phyloP scores from a whole-genome alignment of 1,140 invertebrate genomes.

The Cydia fagiglandana region DNA sequence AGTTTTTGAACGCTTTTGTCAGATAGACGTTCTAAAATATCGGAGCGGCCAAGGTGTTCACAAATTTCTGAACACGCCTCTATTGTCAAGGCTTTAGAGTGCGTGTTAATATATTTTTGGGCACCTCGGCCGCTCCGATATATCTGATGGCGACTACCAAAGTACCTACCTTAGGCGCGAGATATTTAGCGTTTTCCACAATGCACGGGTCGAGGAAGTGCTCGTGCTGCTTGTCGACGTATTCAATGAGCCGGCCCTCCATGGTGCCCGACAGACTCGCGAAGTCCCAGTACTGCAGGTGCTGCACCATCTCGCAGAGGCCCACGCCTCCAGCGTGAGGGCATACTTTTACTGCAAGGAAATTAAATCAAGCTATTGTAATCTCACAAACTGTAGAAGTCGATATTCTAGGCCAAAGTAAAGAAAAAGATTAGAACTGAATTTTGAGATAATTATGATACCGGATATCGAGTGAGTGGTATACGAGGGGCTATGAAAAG shows the following conservation, averaged over 20 bases:
- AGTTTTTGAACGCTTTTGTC: background rate
- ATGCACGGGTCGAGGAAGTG: slow-evolving; percentile 89
- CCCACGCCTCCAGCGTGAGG: slow-evolving; percentile 96
- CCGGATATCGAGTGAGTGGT: too few species aligned
- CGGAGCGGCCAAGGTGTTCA: too few species aligned
- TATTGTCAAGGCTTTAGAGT: too few species aligned
- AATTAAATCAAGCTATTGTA: background rate
- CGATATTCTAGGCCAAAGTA: too few species aligned
- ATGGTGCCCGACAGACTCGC: slow-evolving; percentile 85
- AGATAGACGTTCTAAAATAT: background rate
- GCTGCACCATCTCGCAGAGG: slow-evolving; percentile 95
- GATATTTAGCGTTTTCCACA: slow-evolving; percentile 85
- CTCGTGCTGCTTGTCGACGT: slow-evolving; percentile 93
- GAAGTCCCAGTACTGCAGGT: slow-evolving; percentile 94
- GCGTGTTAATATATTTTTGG: too few species aligned
- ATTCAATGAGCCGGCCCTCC: slow-evolving; percentile 89
- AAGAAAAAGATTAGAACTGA: too few species aligned
- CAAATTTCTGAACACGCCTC: too few species aligned
- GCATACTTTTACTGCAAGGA: slow-evolving; percentile 89
- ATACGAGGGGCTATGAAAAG: too few species aligned
- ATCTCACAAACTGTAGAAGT: too few species aligned
- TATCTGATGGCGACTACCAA: too few species aligned
- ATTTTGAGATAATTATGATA: too few species aligned
- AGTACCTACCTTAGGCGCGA: slow-evolving; percentile 82
- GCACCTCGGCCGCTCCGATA: too few species aligned